Base-by-base conservation (phyloP, 2,888 invertebrate species). In the Chrysina gloriosa region DNA sequence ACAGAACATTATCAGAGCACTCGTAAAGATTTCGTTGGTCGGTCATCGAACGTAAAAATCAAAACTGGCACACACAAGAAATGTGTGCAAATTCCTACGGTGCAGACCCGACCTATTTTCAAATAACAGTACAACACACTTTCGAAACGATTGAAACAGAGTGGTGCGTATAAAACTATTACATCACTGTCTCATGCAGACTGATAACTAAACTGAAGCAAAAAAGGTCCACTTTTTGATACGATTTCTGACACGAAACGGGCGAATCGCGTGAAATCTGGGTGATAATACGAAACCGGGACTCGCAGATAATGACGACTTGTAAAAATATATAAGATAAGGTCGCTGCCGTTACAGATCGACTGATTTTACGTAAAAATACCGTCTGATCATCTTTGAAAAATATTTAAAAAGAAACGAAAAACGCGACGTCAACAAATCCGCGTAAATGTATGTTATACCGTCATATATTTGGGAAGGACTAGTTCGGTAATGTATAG, bases 381-480 rank as follows among this genome's bases (percentile, higher is more conserved):
- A 42, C 42, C 36, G 36, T 36, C 36, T 42, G 9, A n/a, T n/a
- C n/a, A n/a, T n/a, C n/a, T n/a, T n/a, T n/a, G n/a, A n/a, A n/a
- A n/a, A n/a, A n/a, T n/a, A n/a, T n/a, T n/a, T n/a, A n/a, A n/a
- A n/a, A 6, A 50, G 52, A 21, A 71, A 73, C 70, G 64, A 75
- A 73, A 76, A 69, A 64, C 54, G 52, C 63, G 47, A 58, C 71
- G 67, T 71, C 77, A 76, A 77, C 77, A 73, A 75, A 42, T 27
- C n/a, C 77, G 76, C 73, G 71, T 73, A 74, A 78, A 65, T 58
- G 77, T 80, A 56, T 31, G 29, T 29, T 48, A 48, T 11, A 81
- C 78, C 79, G 80, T 80, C 80, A 80, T 52, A 19, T 73, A 76
- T 80, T 80, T 78, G 78, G 80, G 78, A 79, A 77, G 70, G 76